phyloP scores from a whole-genome alignment of 2,888 invertebrate genomes.

The Embidobia sp. region DNA sequence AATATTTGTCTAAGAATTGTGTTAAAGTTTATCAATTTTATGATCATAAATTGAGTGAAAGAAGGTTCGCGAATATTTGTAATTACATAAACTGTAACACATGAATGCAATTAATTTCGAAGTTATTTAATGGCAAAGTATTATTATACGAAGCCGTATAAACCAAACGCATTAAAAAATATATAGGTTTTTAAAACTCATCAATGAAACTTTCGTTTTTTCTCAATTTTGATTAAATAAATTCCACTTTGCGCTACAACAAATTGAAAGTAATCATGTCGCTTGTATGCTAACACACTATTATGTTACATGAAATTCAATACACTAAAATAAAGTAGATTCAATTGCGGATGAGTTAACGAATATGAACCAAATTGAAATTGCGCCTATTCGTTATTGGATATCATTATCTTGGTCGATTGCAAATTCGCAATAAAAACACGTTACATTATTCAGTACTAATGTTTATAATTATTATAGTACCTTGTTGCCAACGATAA shows the following conservation, averaged over 20 bases:
- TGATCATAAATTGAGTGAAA: too few species aligned
- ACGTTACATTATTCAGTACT: slow-evolving; percentile 15
- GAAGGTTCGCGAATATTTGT: too few species aligned
- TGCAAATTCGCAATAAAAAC: slow-evolving; percentile 10
- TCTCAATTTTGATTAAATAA: not conserved
- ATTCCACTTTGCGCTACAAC: not conserved
- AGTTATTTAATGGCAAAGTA: too few species aligned
- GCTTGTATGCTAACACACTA: slow-evolving; percentile 17
- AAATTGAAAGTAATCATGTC: slow-evolving; percentile 37
- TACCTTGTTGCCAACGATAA: not conserved
- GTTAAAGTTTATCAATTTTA: too few species aligned
- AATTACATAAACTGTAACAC: too few species aligned
- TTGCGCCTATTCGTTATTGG: slow-evolving; percentile 41
- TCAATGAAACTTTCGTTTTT: not conserved
- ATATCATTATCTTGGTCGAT: slow-evolving; percentile 26
- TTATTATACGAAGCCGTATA: too few species aligned
- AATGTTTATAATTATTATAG: slow-evolving; percentile 14
- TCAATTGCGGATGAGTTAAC: slow-evolving; percentile 39
- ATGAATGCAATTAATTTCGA: too few species aligned
- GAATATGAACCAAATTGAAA: slow-evolving; percentile 32
- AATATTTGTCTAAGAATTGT: too few species aligned
- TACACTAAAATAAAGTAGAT: not conserved
- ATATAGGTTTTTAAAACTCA: too few species aligned
- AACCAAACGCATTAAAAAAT: too few species aligned
- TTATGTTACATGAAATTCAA: slow-evolving; percentile 45